Percentiles rank a stretch among this genome's conserved stretches.
These are phyloP conservation scores for Ornithoptera alexandrae DNA, from an alignment of 2,888 invertebrate genomes.

Conservation along the genomic window DNA sequence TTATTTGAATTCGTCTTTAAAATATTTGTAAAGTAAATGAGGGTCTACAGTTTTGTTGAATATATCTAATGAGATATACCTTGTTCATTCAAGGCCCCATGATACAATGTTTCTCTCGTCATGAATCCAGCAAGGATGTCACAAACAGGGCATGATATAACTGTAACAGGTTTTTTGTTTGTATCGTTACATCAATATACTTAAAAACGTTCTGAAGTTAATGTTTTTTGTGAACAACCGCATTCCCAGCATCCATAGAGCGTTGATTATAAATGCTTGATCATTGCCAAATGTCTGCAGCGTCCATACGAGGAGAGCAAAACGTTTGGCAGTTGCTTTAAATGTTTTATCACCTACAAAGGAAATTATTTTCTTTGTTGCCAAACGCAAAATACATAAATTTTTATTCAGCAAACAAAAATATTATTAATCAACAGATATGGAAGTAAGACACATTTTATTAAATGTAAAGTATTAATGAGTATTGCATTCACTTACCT, in stretches of 20 bases:
- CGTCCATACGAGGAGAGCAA: slow-evolving; percentile 17
- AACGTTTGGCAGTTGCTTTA: slow-evolving; percentile 9
- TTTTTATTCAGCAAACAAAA: neutral
- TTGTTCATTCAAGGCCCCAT: neutral
- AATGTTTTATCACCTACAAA: slow-evolving; percentile 13
- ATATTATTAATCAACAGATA: neutral
- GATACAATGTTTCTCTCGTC: too few relatives aligned
- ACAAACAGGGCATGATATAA: too few relatives aligned
- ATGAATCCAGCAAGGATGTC: too few relatives aligned
- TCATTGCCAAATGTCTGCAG: slow-evolving; percentile 25
- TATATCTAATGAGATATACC: neutral
- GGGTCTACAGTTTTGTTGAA: neutral
- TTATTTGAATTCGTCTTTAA: neutral
- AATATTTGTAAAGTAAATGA: neutral
- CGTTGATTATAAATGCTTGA: slow-evolving; percentile 7
- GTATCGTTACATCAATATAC: neutral
- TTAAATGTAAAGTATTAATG: too few relatives aligned
- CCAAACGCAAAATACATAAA: neutral
- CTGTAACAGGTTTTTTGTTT: neutral
- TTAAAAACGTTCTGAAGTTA: neutral
- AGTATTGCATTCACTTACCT: too few relatives aligned
- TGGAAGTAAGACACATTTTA: too few relatives aligned
- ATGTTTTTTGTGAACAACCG: slow-evolving; percentile 1
- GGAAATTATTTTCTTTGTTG: neutral
- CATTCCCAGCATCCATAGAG: slow-evolving; percentile 8